Conservation (phyloP, 2,888 invertebrate species). For the Idaea straminata region DNA sequence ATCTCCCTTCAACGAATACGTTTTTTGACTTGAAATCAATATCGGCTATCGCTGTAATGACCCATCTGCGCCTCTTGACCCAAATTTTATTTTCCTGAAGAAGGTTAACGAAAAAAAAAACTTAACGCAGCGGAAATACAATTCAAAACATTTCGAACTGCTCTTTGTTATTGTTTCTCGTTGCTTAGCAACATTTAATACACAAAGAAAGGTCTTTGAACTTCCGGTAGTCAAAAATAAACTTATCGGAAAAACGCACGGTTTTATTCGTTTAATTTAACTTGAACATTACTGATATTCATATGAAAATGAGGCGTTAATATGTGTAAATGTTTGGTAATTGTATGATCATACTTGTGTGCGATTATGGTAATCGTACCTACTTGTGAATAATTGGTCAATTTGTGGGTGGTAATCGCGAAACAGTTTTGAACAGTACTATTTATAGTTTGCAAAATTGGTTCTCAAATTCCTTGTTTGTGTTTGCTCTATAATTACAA, state of each 20-base stretch:
- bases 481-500: background rate
- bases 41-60: slow-evolving; percentile 40
- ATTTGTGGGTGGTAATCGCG: slow-evolving; percentile 12
- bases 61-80: slow-evolving; percentile 41
- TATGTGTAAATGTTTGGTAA: slow-evolving; percentile 17
- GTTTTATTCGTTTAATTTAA: slow-evolving; percentile 8
- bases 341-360: slow-evolving; percentile 11
- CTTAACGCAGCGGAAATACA: slow-evolving; percentile 34
- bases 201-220: slow-evolving; percentile 45
- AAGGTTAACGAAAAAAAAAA: slow-evolving; percentile 21
- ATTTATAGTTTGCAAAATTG: background rate
- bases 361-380: slow-evolving; percentile 20
- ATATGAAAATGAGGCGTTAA: slow-evolving; percentile 20
- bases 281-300: slow-evolving; percentile 2
- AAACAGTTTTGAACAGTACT: background rate
- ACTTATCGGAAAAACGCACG: slow-evolving; percentile 19
- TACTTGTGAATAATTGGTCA: slow-evolving; percentile 21
- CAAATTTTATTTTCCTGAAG: slow-evolving; percentile 29
- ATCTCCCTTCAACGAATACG: background rate
- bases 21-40: slow-evolving; percentile 36
- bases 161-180: slow-evolving; percentile 50
- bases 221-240: slow-evolving; percentile 31
- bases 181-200: slow-evolving; percentile 55
- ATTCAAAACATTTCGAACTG: slow-evolving; percentile 18
- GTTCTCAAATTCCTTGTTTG: background rate